A percentile compares a stretch with the other conserved stretches of the same genome.
These are phyloP conservation scores for Chrysopilus asiliformis DNA, from an alignment of 2,888 invertebrate species.

Conservation along the genomic window DNA sequence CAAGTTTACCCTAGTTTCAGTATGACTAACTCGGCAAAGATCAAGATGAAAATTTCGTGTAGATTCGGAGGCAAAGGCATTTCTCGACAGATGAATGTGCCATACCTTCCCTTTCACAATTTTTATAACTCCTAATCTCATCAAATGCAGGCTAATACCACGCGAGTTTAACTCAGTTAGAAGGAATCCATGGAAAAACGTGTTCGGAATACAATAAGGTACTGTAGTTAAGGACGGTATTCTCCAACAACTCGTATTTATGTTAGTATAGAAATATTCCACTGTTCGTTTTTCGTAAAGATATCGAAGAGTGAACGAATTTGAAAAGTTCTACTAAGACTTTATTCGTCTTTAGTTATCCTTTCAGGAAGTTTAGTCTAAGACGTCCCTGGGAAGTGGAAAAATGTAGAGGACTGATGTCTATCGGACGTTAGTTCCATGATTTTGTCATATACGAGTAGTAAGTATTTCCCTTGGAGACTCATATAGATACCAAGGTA, in stretches of 20 bases:
- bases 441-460: no score
- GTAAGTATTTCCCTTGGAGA: no score
- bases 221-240: constrained; percentile 4
- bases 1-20: no score
- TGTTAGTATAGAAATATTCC: not conserved
- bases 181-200: constrained; percentile 9
- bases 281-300: constrained; percentile 3
- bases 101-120: no score
- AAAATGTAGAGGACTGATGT: not conserved
- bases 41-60: no score
- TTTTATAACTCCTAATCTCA: constrained; percentile 10
- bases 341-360: constrained; percentile 5
- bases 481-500: no score
- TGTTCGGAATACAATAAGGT: constrained; percentile 5
- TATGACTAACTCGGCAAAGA: no score
- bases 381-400: constrained; percentile 3
- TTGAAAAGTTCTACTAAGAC: not conserved
- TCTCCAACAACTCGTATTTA: constrained; percentile 1
- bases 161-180: constrained; percentile 11
- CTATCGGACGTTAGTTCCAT: no score
- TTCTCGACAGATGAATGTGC: no score
- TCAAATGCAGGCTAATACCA: constrained; percentile 10
- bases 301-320: constrained; percentile 6
- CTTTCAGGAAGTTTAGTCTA: constrained; percentile 4
- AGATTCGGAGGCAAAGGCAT: no score